Evolutionary conservation across 2,888 invertebrate species (phyloP).

Genomic region (Willowsia nigromaculata): DNA sequence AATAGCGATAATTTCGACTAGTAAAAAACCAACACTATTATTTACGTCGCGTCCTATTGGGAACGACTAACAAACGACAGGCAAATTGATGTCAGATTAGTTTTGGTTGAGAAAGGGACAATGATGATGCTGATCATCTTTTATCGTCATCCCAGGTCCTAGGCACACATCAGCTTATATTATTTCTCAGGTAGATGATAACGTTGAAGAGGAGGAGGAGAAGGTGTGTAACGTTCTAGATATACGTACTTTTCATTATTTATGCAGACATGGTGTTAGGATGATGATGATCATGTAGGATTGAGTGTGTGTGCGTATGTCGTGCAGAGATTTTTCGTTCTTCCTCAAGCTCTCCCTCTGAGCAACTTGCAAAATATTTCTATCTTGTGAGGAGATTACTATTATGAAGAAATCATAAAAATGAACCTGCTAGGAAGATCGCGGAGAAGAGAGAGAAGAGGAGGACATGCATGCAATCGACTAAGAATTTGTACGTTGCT

Average conservation of each 20-base stretch:
- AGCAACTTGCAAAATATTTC: slow-evolving; percentile 50
- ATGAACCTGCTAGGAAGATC: slow-evolving; percentile 21
- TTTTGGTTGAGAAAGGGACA: slow-evolving; percentile 53
- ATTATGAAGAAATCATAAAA: slow-evolving; percentile 24
- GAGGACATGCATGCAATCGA: not conserved
- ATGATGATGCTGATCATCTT: not conserved
- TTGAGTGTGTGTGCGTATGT: slow-evolving; percentile 5
- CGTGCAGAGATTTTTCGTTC: slow-evolving; percentile 39
- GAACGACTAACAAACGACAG: not conserved
- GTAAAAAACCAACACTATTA: not conserved
- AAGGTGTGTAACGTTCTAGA: not conserved
- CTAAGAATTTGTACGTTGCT: not conserved
- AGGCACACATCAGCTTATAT: not conserved
- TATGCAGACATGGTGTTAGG: slow-evolving; percentile 1
- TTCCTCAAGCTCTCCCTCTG: not conserved
- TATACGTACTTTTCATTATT: not conserved
- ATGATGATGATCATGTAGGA: slow-evolving; percentile 8
- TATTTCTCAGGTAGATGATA: slow-evolving; percentile 1
- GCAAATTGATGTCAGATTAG: slow-evolving; percentile 57
- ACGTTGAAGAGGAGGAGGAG: slow-evolving; percentile 21
- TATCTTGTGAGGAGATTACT: not conserved
- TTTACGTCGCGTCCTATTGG: too few species aligned
- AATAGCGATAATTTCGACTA: not conserved
- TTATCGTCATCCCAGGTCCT: not conserved
- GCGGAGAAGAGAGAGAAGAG: not conserved